Base-by-base conservation (phyloP, 35 echinoderm and acorn worm species). In the Chiridota heheva region DNA sequence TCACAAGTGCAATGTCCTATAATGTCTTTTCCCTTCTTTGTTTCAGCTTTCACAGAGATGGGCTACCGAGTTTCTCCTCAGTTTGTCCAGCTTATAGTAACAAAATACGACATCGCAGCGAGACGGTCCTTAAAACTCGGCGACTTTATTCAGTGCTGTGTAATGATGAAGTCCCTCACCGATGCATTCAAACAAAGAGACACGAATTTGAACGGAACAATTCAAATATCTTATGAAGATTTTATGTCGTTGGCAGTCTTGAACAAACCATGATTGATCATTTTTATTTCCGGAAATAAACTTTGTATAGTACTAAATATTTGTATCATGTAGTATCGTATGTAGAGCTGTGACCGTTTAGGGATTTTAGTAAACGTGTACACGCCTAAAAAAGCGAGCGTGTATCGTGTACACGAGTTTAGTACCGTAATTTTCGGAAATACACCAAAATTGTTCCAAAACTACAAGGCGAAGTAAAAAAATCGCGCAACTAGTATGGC, bases 141-240 rank as follows among this genome's bases (percentile, higher is more conserved):
- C 38, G 80, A 83, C 42, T 98, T 92, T 81, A 98, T 98, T 42
- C 89, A 92, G 83, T 34, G 74, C 4, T 91, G 88, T 31, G 95
- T 91, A 6, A 42, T 98, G 30, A 29, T 98, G 39, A 73, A 68
- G 29, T 85, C 79, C 26, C 44, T 98, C 31, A 98, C 95, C 2
- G 89, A 91, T 35, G 70, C 82, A n/a, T 98, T 98, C 69, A 83
- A 60, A 35, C 84, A 85, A 29, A 68, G 88, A 24, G 95, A 98
- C 42, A 88, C 80, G 1, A 84, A 87, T 34, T 48, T 91, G 39
- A 85, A 34, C 27, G 95, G 95, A 4, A 70, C 62, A 7, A 98
- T 98, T 24, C 69, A 73, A 1, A 85, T 98, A 26, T 82, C 73
- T 59, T 98, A 98, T 47, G 95, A 98, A 62, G 95, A 98, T 36